These are phyloP conservation scores for Hapalemur alaotrensis DNA, from an alignment of 2,797 vertebrate species.

Conservation along the genomic window DNA sequence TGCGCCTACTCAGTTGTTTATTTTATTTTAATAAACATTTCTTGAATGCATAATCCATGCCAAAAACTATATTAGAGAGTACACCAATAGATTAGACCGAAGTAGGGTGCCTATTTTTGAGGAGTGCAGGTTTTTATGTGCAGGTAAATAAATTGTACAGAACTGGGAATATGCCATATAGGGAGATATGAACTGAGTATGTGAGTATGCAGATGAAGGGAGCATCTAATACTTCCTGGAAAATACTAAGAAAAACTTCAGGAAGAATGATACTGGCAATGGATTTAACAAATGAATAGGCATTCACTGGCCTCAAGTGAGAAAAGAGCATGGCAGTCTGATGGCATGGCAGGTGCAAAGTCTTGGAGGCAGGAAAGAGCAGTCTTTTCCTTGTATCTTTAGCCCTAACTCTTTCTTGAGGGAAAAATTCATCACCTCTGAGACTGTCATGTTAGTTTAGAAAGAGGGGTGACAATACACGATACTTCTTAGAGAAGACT, in stretches of 20 bases:
- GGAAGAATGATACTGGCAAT: background rate
- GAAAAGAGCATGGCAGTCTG: background rate
- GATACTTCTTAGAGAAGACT: background rate
- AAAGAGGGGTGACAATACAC: background rate
- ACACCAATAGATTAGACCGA: background rate
- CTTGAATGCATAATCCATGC: background rate
- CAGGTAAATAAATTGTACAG: background rate
- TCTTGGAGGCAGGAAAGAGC: background rate
- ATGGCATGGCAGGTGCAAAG: background rate
- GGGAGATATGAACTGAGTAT: background rate
- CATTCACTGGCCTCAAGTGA: background rate
- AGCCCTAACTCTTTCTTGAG: background rate
- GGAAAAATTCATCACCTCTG: background rate
- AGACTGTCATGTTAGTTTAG: background rate
- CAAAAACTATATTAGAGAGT: background rate
- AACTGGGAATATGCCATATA: background rate
- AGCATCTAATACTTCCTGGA: background rate
- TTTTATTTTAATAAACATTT: slow-evolving; percentile 20
- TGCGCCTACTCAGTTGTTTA: background rate
- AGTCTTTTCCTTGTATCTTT: background rate
- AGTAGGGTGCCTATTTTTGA: background rate
- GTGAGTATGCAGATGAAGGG: background rate
- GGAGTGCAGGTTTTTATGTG: background rate
- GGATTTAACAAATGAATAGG: background rate
- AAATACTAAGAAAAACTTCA: background rate